phyloP scores from a whole-genome alignment of 2,888 invertebrate genomes.

The Tanytarsus gracilentus region DNA sequence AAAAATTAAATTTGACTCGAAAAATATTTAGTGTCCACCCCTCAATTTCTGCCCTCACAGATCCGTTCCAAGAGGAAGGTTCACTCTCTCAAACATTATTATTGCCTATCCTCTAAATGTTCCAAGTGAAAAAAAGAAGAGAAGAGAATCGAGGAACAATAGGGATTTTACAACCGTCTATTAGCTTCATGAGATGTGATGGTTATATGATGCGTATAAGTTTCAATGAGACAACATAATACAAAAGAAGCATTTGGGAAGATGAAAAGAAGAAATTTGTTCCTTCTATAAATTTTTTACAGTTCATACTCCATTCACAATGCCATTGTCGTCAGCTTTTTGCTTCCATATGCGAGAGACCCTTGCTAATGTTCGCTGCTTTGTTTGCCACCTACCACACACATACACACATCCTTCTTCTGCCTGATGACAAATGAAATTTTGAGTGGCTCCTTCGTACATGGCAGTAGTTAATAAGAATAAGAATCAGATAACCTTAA shows the following conservation, averaged over 20 bases:
- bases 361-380: conserved; percentile 3
- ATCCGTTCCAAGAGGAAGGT: no score
- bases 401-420: neutral
- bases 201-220: conserved; percentile 25
- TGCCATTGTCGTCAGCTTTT: neutral
- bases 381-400: conserved; percentile 2
- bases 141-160: no score
- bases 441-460: conserved; percentile 11
- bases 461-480: neutral
- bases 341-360: neutral
- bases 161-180: conserved; percentile 20
- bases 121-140: no score
- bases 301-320: neutral
- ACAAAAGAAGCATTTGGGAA: neutral
- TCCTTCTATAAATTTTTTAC: conserved; percentile 5
- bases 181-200: conserved; percentile 26
- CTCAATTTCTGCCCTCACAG: no score
- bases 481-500: conserved; percentile 17
- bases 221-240: conserved; percentile 21
- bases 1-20: neutral
- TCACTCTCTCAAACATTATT: neutral
- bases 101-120: neutral
- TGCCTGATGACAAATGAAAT: neutral
- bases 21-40: neutral
- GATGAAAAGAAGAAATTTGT: neutral